Evolutionary conservation across 2,888 invertebrate species (phyloP).

Genomic region (Pachycephus smyrnensis): DNA sequence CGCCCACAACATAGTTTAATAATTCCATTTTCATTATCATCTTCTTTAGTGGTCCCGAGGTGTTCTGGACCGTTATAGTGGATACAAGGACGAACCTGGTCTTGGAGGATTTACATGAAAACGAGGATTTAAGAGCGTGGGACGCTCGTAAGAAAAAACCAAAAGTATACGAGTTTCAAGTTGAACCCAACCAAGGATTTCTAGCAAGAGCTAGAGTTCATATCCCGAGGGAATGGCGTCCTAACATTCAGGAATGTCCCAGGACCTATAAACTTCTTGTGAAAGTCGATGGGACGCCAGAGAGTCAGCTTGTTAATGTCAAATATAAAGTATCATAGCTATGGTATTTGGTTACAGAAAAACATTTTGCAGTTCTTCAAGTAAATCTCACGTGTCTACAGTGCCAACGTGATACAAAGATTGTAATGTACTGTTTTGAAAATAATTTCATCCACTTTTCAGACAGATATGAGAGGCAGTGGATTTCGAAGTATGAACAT

Average conservation of each 20-base stretch:
- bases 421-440: not conserved
- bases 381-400: conserved; percentile 4
- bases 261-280: conserved; percentile 12
- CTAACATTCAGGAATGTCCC: not conserved
- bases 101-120: conserved; percentile 1
- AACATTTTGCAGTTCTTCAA: conserved; percentile 19
- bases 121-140: not conserved
- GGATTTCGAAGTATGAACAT: conserved; percentile 14
- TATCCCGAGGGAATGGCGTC: conserved; percentile 12
- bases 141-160: not conserved
- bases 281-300: conserved; percentile 7
- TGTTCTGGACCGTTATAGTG: conserved; percentile 22
- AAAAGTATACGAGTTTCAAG: conserved; percentile 6
- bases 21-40: not conserved
- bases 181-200: conserved; percentile 2
- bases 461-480: conserved; percentile 16
- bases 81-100: conserved; percentile 12
- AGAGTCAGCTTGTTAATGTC: conserved; percentile 18
- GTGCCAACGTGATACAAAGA: too few species aligned
- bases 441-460: not conserved
- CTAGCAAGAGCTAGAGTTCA: conserved; percentile 7
- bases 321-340: conserved; percentile 22
- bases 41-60: conserved; percentile 15
- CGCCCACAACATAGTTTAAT: not conserved
- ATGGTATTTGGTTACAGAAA: conserved; percentile 12